A percentile compares a stretch with the other conserved stretches of the same genome.
Evolutionary conservation across 2,888 invertebrate genomes (phyloP).

Genomic region (Acanthoscelides obtectus): DNA sequence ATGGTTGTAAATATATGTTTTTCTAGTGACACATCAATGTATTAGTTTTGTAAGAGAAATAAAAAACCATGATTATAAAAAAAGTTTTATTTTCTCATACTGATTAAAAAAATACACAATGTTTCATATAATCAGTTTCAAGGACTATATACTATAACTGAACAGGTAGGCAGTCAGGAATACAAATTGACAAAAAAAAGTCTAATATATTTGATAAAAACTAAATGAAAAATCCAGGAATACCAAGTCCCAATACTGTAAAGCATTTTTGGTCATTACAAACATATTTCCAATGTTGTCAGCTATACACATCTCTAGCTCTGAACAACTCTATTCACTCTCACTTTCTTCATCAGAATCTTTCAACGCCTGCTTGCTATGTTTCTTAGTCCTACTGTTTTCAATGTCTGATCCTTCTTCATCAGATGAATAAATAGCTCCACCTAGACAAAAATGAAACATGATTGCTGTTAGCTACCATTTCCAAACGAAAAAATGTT

Average conservation of each 20-base stretch:
- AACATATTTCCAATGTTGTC: background rate
- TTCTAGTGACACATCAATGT: too few species aligned
- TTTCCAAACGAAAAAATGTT: too few species aligned
- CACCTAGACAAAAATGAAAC: too few species aligned
- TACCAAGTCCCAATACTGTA: too few species aligned
- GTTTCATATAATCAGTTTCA: too few species aligned
- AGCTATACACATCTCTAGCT: background rate
- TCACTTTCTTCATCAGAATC: conserved; percentile 62
- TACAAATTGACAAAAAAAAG: background rate
- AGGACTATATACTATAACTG: too few species aligned
- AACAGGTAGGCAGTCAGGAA: too few species aligned
- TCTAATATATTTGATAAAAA: too few species aligned
- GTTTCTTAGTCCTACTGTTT: conserved; percentile 63
- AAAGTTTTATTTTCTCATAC: background rate
- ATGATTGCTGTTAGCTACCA: too few species aligned
- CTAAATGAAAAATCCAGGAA: too few species aligned
- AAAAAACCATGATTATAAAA: background rate
- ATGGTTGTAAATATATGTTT: too few species aligned
- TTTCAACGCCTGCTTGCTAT: conserved; percentile 73
- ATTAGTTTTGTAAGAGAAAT: background rate
- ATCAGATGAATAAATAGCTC: conserved; percentile 81
- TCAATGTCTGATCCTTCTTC: conserved; percentile 84
- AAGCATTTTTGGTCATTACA: too few species aligned
- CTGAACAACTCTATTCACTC: conserved; percentile 30
- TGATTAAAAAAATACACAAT: background rate